These are phyloP conservation scores for Sebastes taczanowskii DNA, from an alignment of 2,797 vertebrate species.

Conservation along the genomic window DNA sequence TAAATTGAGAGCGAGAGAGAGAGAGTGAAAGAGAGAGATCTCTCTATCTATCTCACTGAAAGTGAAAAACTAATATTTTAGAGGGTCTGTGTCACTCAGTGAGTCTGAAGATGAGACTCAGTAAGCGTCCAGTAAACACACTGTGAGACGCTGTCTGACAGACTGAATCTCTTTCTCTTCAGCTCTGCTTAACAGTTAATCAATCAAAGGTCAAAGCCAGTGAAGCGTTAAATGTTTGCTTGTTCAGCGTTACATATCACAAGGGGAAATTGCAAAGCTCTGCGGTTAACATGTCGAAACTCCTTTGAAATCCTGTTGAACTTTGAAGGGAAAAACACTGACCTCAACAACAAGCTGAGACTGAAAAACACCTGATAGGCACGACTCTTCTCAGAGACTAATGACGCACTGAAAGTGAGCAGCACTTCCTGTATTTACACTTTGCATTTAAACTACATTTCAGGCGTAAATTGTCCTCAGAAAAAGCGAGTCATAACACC, in stretches of 20 bases:
- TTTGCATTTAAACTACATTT: neutral
- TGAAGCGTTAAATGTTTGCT: constrained; percentile 41
- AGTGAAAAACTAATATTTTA: neutral
- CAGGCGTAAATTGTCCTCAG: neutral
- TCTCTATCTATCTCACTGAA: neutral
- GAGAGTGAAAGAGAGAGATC: too few species aligned
- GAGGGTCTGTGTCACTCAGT: neutral
- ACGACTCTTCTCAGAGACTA: constrained; percentile 19
- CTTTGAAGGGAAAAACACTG: neutral
- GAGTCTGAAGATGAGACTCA: neutral
- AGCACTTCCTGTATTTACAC: neutral
- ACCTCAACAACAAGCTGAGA: neutral
- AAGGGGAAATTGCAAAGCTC: neutral
- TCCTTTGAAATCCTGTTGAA: neutral
- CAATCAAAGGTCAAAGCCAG: constrained; percentile 17
- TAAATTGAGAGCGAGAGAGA: too few species aligned
- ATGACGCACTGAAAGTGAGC: constrained; percentile 42
- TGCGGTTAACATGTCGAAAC: neutral
- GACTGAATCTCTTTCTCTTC: constrained; percentile 1
- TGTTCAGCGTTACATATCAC: constrained; percentile 21
- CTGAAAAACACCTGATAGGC: neutral
- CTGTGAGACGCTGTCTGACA: neutral
- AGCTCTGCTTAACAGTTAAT: constrained; percentile 40
- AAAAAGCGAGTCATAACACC: neutral
- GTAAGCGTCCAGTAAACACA: neutral